These are phyloP conservation scores for Synchiropus splendidus DNA, from an alignment of 2,113 vertebrate species.

Conservation along the genomic window DNA sequence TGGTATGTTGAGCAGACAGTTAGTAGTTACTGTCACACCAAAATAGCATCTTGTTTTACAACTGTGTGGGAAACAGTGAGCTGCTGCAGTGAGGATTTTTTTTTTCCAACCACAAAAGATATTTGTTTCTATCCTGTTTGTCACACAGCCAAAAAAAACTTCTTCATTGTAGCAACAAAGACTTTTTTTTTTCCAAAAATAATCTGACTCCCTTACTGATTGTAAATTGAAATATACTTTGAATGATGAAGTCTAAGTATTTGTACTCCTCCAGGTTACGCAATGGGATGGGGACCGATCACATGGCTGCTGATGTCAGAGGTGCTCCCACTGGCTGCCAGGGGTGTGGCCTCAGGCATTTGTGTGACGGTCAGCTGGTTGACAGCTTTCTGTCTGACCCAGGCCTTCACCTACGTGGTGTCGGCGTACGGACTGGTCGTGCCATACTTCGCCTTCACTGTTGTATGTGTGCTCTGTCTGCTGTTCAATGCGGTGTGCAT, in stretches of 20 bases:
- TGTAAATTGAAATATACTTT: no score
- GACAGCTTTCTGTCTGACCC: constrained; percentile 81
- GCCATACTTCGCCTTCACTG: constrained; percentile 79
- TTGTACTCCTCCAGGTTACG: constrained; percentile 72
- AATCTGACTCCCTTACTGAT: no score
- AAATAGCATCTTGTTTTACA: no score
- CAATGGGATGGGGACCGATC: constrained; percentile 96
- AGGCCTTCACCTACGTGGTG: constrained; percentile 73
- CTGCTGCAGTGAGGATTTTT: no score
- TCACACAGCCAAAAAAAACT: no score
- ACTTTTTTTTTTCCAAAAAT: no score
- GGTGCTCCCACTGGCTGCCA: constrained; percentile 80
- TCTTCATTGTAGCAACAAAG: no score
- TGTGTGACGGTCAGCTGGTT: constrained; percentile 88
- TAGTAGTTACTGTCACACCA: no score
- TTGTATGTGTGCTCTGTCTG: constrained; percentile 72
- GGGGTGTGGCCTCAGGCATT: constrained; percentile 81
- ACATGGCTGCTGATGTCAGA: constrained; percentile 96
- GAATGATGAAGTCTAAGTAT: not conserved
- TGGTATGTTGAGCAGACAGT: no score
- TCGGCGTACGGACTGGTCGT: constrained; percentile 75
- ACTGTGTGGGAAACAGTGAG: no score
- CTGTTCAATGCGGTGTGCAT: constrained; percentile 80
- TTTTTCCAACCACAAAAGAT: no score
- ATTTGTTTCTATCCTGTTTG: no score